Conservation (phyloP, 2,888 invertebrate genomes). For the Drosophila lutescens region DNA sequence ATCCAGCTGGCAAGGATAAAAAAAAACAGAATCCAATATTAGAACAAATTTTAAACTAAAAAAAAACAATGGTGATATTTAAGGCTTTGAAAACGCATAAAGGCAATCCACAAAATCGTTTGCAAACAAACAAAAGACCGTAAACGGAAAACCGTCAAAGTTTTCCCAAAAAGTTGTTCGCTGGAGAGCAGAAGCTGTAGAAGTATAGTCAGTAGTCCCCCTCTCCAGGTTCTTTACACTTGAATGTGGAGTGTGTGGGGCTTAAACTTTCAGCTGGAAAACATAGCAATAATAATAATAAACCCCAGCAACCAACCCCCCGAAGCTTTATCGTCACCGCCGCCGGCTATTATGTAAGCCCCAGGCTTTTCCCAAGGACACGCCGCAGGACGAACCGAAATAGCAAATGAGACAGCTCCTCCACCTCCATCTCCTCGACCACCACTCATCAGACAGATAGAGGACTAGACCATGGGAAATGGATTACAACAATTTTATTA, state of each 20-base stretch:
- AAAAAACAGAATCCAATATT: neutral
- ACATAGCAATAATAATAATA: constrained; percentile 53
- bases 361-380: constrained; percentile 50
- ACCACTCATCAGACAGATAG: constrained; percentile 30
- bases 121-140: constrained; percentile 17
- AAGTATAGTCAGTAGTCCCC: constrained; percentile 4
- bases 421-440: constrained; percentile 8
- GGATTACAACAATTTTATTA: constrained; percentile 55
- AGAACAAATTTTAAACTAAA: constrained; percentile 2
- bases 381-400: constrained; percentile 42
- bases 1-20: no score
- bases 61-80: constrained; percentile 7
- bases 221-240: constrained; percentile 51
- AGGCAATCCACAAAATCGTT: constrained; percentile 14
- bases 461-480: constrained; percentile 28
- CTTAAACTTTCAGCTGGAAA: constrained; percentile 50
- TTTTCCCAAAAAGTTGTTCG: constrained; percentile 15
- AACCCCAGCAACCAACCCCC: constrained; percentile 8
- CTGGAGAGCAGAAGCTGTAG: constrained; percentile 4
- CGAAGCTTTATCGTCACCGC: neutral
- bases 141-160: constrained; percentile 25
- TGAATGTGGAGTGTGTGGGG: constrained; percentile 36
- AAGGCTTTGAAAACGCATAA: constrained; percentile 24
- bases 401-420: constrained; percentile 43
- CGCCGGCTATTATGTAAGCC: constrained; percentile 60